These are phyloP conservation scores for Xestia rhomboidea DNA, from an alignment of 2,888 invertebrate species.

Conservation along the genomic window DNA sequence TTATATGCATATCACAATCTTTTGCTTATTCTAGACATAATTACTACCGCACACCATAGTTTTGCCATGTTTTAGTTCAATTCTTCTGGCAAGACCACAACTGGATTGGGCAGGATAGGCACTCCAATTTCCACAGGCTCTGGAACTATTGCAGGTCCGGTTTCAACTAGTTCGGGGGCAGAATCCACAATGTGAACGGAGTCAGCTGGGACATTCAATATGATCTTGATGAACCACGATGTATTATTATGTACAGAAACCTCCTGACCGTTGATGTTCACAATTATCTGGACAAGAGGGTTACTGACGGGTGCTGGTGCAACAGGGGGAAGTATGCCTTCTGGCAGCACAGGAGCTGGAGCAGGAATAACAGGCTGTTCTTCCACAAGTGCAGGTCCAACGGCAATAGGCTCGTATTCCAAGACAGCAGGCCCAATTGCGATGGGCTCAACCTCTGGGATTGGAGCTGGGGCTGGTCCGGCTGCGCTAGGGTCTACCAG, in stretches of 20 bases:
- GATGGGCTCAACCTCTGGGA: constrained; percentile 13
- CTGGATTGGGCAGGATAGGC: no score
- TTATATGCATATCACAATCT: no score
- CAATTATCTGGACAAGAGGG: constrained; percentile 73
- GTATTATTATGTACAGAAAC: constrained; percentile 54
- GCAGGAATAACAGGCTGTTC: constrained; percentile 1
- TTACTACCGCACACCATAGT: no score
- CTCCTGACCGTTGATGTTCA: constrained; percentile 69
- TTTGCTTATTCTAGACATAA: no score
- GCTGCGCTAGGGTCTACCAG: constrained; percentile 57
- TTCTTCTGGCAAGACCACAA: no score
- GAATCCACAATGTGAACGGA: constrained; percentile 47
- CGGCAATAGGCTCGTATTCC: constrained; percentile 47
- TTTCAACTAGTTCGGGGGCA: constrained; percentile 54
- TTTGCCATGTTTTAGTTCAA: no score
- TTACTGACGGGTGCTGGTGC: background rate
- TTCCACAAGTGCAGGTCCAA: constrained; percentile 54
- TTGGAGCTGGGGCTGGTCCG: constrained; percentile 54
- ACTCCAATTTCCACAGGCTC: no score
- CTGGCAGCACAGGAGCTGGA: no score
- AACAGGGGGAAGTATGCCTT: no score
- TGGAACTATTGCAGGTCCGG: no score
- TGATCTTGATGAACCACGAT: constrained; percentile 46
- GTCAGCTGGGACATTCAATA: constrained; percentile 26
- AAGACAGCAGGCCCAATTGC: constrained; percentile 3